Evolutionary conservation across 1,140 invertebrate species (phyloP).

Genomic region (Dufourea novaeangliae): DNA sequence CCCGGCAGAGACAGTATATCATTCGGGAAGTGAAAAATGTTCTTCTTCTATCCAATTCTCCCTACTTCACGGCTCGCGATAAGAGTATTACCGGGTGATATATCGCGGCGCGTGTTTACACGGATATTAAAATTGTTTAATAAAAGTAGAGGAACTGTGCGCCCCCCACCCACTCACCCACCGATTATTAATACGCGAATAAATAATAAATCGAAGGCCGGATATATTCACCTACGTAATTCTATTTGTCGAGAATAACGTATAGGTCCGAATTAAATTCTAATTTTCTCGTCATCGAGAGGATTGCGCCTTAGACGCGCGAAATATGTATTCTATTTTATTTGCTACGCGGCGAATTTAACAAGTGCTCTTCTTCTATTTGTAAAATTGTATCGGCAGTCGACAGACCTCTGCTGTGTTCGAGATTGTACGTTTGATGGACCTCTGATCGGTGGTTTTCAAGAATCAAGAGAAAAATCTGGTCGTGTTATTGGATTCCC

Average conservation of each 20-base stretch:
- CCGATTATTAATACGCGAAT: slow-evolving; percentile 46
- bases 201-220: slow-evolving; percentile 27
- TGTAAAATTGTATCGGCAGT: neutral
- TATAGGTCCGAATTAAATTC: no score
- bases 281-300: no score
- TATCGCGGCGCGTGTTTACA: slow-evolving; percentile 64
- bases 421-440: no score
- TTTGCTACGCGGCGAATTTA: neutral
- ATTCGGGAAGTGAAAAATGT: slow-evolving; percentile 65
- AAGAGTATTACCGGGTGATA: slow-evolving; percentile 65
- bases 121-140: slow-evolving; percentile 67
- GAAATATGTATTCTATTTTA: neutral
- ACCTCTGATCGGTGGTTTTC: no score
- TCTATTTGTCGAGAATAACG: slow-evolving; percentile 16
- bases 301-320: no score
- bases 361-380: neutral
- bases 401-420: no score
- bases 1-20: slow-evolving; percentile 59
- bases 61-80: slow-evolving; percentile 63
- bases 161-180: no score
- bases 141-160: slow-evolving; percentile 40
- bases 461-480: no score
- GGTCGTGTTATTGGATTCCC: no score
- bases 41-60: slow-evolving; percentile 64
- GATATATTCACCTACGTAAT: neutral